Percentiles rank a stretch among this genome's conserved stretches.
These are phyloP conservation scores for Aphelenchoides besseyi DNA, from an alignment of 1,140 invertebrate genomes.

Conservation along the genomic window DNA sequence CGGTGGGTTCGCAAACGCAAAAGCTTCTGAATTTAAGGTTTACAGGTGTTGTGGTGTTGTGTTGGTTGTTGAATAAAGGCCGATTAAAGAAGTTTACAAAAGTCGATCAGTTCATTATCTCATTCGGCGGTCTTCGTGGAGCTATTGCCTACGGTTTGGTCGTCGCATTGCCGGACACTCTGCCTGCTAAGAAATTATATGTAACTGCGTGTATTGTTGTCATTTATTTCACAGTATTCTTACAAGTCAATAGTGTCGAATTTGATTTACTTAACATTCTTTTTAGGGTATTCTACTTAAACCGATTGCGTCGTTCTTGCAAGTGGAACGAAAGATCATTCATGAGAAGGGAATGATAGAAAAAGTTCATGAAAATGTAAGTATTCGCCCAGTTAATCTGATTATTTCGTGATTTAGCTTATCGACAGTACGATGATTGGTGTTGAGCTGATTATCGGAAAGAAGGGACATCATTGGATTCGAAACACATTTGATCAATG, in stretches of 20 bases:
- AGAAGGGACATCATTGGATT: slow-evolving; percentile 58
- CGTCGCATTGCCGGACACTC: slow-evolving; percentile 63
- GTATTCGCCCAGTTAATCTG: no score
- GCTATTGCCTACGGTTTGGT: slow-evolving; percentile 62
- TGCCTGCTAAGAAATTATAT: slow-evolving; percentile 64
- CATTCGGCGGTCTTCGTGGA: slow-evolving; percentile 46
- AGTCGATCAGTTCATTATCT: slow-evolving; percentile 67
- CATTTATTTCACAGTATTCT: slow-evolving; percentile 68
- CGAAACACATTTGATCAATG: slow-evolving; percentile 40
- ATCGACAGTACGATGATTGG: slow-evolving; percentile 58
- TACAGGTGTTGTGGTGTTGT: slow-evolving; percentile 66
- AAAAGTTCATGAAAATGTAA: slow-evolving; percentile 51
- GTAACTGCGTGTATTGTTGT: slow-evolving; percentile 66
- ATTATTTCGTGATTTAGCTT: slow-evolving; percentile 27
- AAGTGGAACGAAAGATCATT: slow-evolving; percentile 63
- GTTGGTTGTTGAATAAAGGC: slow-evolving; percentile 55
- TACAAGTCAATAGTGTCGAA: slow-evolving; percentile 61
- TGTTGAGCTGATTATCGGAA: slow-evolving; percentile 55
- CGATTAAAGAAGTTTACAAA: slow-evolving; percentile 63
- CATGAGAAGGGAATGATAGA: slow-evolving; percentile 56
- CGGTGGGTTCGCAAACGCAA: slow-evolving; percentile 19
- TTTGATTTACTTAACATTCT: background rate
- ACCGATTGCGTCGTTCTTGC: slow-evolving; percentile 66
- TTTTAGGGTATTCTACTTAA: slow-evolving; percentile 66
- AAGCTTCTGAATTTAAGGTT: slow-evolving; percentile 55